These are phyloP conservation scores for Enteromius argenteus DNA, from an alignment of 2,797 vertebrate species.

Conservation along the genomic window DNA sequence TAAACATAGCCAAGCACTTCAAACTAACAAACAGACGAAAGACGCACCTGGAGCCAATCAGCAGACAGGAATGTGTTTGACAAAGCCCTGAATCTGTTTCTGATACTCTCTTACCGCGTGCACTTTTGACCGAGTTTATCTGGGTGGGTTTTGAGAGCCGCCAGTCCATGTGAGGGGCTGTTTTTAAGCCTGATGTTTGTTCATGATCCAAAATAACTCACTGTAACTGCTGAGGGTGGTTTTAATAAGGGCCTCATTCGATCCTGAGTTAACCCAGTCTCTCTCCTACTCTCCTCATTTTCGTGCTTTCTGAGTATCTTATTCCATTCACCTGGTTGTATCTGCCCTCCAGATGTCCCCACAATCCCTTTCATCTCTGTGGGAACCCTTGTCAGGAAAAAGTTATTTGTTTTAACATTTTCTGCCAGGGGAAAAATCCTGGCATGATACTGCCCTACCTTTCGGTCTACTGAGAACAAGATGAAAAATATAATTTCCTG, in stretches of 20 bases:
- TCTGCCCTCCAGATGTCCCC: conserved; percentile 64
- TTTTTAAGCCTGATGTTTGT: conserved; percentile 49
- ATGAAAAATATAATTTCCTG: conserved; percentile 37
- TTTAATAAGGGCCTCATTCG: conserved; percentile 63
- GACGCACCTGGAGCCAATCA: conserved; percentile 58
- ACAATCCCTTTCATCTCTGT: conserved; percentile 62
- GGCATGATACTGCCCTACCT: conserved; percentile 44
- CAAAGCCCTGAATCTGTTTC: conserved; percentile 50
- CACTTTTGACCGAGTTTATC: conserved; percentile 59
- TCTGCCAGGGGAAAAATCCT: conserved; percentile 52
- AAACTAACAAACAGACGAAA: conserved; percentile 9
- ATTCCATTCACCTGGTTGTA: conserved; percentile 54
- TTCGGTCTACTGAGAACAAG: conserved; percentile 42
- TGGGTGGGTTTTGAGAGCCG: conserved; percentile 35
- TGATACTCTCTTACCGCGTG: conserved; percentile 35
- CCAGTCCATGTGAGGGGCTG: conserved; percentile 42
- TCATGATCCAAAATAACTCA: conserved; percentile 55
- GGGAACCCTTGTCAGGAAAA: conserved; percentile 56
- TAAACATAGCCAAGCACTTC: background rate
- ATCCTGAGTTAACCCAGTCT: conserved; percentile 44
- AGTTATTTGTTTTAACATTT: conserved; percentile 66
- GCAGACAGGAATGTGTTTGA: conserved; percentile 41
- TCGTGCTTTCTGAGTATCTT: conserved; percentile 46
- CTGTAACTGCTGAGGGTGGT: conserved; percentile 50
- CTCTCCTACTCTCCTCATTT: conserved; percentile 36